phyloP scores from a whole-genome alignment of 2,797 vertebrate genomes.

The Distichodus sexfasciatus region DNA sequence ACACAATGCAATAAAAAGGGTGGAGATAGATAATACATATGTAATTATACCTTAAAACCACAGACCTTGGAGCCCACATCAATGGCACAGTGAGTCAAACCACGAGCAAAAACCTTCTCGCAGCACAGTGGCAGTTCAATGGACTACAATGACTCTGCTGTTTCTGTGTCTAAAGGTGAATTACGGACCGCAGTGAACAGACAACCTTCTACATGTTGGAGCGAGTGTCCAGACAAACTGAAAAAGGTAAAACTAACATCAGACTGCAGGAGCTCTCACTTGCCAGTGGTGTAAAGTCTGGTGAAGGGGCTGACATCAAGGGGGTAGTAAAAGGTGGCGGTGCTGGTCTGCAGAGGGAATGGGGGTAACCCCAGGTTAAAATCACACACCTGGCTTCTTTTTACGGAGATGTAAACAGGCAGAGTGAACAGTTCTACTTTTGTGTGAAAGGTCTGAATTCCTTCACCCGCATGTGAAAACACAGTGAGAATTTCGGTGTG shows the following conservation, averaged over 20 bases:
- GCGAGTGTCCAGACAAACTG: constrained; percentile 7
- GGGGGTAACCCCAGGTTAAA: constrained; percentile 27
- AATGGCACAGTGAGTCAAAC: not conserved
- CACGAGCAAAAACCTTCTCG: not conserved
- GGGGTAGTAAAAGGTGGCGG: not conserved
- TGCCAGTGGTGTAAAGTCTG: constrained; percentile 6
- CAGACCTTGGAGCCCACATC: no score
- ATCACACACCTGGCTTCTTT: constrained; percentile 43
- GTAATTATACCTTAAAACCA: not conserved
- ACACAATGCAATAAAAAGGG: no score
- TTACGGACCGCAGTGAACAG: not conserved
- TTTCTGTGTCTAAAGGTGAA: not conserved
- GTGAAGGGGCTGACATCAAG: constrained; percentile 8
- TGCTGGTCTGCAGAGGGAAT: not conserved
- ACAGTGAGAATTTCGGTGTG: not conserved
- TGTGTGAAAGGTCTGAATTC: constrained; percentile 30
- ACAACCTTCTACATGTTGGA: not conserved
- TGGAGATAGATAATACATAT: no score
- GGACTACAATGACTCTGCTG: not conserved
- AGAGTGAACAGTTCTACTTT: constrained; percentile 7
- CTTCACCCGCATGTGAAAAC: constrained; percentile 25
- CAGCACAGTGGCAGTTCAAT: not conserved
- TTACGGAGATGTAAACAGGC: constrained; percentile 19
- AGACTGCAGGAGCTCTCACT: not conserved
- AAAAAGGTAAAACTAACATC: constrained; percentile 10